Evolutionary conservation across 2,113 vertebrate species (phyloP).

Genomic region (Labeo catla): DNA sequence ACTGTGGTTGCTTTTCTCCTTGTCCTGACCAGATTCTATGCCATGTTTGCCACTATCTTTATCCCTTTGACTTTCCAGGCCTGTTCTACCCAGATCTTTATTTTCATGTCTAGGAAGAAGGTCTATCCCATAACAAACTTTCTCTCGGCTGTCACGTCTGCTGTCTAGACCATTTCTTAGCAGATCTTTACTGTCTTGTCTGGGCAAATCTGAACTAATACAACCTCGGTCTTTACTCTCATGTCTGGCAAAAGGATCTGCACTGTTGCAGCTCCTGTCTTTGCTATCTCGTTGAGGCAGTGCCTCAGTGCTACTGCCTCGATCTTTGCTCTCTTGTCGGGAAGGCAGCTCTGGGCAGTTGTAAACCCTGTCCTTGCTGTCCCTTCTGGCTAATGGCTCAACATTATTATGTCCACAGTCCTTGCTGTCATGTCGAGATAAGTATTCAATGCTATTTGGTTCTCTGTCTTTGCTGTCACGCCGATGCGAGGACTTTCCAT

Average conservation of each 20-base stretch:
- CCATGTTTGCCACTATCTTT: conserved; percentile 44
- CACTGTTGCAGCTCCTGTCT: conserved; percentile 65
- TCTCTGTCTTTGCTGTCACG: conserved; percentile 66
- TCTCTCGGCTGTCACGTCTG: conserved; percentile 72
- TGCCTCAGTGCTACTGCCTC: conserved; percentile 63
- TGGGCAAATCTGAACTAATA: conserved; percentile 54
- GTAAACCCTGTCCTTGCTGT: conserved; percentile 48
- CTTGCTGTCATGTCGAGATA: conserved; percentile 51
- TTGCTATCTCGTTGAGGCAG: conserved; percentile 68
- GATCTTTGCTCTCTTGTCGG: conserved; percentile 56
- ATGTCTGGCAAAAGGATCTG: conserved; percentile 65
- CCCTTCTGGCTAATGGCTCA: conserved; percentile 41
- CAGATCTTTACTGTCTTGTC: conserved; percentile 73
- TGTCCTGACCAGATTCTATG: conserved; percentile 34
- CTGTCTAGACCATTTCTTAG: conserved; percentile 67
- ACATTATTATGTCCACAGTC: neutral
- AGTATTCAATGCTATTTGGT: conserved; percentile 60
- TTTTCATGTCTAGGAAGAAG: conserved; percentile 67
- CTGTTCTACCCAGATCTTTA: conserved; percentile 70
- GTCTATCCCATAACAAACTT: conserved; percentile 41
- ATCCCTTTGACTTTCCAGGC: conserved; percentile 70
- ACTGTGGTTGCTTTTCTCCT: conserved; percentile 39
- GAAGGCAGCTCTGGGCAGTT: conserved; percentile 13
- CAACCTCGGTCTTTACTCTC: conserved; percentile 68
- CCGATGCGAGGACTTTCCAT: conserved; percentile 72